Base-by-base conservation (phyloP, 2,113 vertebrate genomes). In the Mellivora capensis region DNA sequence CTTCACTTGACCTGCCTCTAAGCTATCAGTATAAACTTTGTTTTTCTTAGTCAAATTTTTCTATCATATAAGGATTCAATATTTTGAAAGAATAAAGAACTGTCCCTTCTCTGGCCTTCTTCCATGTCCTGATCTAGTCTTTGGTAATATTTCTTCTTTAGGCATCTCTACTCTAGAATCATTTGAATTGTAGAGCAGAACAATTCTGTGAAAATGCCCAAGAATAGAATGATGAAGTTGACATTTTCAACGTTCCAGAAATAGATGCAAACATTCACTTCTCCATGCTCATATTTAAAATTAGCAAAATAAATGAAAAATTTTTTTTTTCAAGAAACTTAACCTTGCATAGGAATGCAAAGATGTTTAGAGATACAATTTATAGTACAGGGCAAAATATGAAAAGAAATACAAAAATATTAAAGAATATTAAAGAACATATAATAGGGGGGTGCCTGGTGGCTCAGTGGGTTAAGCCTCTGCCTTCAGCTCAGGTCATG, bases 51-150 rank as follows among this genome's bases (percentile, higher is more conserved):
- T 37, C 49, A 90, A 79, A 80, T 84, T 95, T 80, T 81, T 94
- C 2, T 62, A 87, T 83, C n/a, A 67, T 23, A 39, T 61, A 64
- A 79, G 90, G 37, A 8, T 67, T 87, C n/a, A 90, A 20, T 94
- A 90, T 85, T 96, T 77, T 90, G 39, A 85, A 76, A 96, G 27
- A 87, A 97, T 76, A 82, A 77, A 96, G 44, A 21, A 29, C 20
- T 44, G 0, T 44, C 37, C 13, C 20, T 93, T 96, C 9, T 71
- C 64, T 23, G 25, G 49, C 54, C 29, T 72, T 82, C 25, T 89
- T 76, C 34, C 37, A 37, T 34, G 10, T 83, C 18, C 29, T 86
- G 61, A 44, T 34, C 69, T 83, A 90, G 29, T 54, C 27, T 71
- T 88, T 82, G 49, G 27, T 69, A 57, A 3, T 20, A 61, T 90